phyloP scores from a whole-genome alignment of 2,113 vertebrate species.

The Zeus faber region DNA sequence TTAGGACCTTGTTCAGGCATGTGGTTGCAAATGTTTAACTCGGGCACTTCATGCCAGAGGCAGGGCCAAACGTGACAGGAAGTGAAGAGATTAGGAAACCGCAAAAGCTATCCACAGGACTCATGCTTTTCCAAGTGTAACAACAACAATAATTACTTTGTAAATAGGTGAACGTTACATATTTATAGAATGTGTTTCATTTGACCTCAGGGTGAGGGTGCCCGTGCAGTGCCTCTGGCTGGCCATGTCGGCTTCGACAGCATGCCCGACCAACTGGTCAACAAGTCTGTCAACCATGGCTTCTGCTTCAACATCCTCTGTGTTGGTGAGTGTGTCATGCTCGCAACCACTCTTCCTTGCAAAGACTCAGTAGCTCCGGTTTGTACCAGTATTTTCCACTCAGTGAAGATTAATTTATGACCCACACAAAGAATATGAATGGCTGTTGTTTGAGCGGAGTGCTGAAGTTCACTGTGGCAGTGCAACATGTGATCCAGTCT shows the following conservation, averaged over 20 bases:
- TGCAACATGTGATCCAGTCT: too few species aligned
- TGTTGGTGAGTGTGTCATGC: slow-evolving; percentile 86
- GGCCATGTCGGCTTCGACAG: slow-evolving; percentile 99
- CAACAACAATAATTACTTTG: background rate
- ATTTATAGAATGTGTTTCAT: background rate
- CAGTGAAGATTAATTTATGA: too few species aligned
- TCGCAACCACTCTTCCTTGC: too few species aligned
- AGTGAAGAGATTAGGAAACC: slow-evolving; percentile 41
- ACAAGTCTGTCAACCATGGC: slow-evolving; percentile 95
- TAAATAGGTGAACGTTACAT: background rate
- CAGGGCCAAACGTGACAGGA: slow-evolving; percentile 69
- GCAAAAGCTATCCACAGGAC: slow-evolving; percentile 13
- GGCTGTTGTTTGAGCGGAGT: too few species aligned
- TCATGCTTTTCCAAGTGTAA: background rate
- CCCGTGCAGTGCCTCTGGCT: slow-evolving; percentile 87
- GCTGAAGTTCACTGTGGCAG: too few species aligned
- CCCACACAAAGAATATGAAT: too few species aligned
- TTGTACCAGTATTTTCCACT: too few species aligned
- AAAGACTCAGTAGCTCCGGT: too few species aligned
- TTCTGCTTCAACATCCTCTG: slow-evolving; percentile 99
- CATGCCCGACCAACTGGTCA: slow-evolving; percentile 99
- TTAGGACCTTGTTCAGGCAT: too few species aligned
- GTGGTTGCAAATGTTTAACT: slow-evolving; percentile 43
- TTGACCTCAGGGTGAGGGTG: slow-evolving; percentile 84
- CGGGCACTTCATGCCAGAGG: slow-evolving; percentile 61